A percentile compares a stretch with the other conserved stretches of the same genome.
phyloP scores from a whole-genome alignment of 2,797 vertebrate genomes.

The Tokudaia tokunoshimensis region DNA sequence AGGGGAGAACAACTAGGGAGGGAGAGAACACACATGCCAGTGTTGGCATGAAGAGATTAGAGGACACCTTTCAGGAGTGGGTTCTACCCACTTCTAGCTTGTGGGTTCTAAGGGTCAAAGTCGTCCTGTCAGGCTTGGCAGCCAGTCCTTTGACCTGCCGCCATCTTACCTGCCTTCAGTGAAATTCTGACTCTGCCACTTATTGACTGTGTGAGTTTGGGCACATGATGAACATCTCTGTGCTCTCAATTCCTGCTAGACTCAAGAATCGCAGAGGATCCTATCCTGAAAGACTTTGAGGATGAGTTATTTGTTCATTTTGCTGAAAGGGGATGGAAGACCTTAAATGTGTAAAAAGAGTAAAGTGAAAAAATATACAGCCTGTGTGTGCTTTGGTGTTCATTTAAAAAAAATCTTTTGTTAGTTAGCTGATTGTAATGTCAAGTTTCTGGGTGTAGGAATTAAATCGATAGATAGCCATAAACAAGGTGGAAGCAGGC shows the following conservation, averaged over 20 bases:
- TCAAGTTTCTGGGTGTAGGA: not conserved
- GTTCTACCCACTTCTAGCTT: not conserved
- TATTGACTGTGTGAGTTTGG: not conserved
- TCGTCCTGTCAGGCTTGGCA: not conserved
- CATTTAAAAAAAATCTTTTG: not conserved
- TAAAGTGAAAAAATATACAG: conserved; percentile 30
- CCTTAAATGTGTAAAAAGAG: not conserved
- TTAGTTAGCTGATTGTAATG: not conserved
- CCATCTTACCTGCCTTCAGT: not conserved
- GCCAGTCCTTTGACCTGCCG: not conserved
- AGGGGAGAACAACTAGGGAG: too few relatives aligned
- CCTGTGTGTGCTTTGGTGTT: conserved; percentile 13
- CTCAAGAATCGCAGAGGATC: not conserved
- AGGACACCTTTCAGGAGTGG: too few relatives aligned
- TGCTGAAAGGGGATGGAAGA: not conserved
- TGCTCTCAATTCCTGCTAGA: not conserved
- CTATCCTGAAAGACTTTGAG: not conserved
- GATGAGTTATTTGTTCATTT: conserved; percentile 4
- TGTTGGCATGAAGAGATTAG: not conserved
- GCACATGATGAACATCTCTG: not conserved
- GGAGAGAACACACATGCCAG: not conserved
- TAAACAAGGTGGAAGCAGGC: not conserved
- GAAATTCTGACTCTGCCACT: not conserved
- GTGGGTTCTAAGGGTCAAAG: not conserved
- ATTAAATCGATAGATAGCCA: conserved; percentile 37